Percentiles rank a stretch among this genome's conserved stretches.
Evolutionary conservation across 2,888 invertebrate species (phyloP).

Genomic region (Ecdyonurus torrentis): DNA sequence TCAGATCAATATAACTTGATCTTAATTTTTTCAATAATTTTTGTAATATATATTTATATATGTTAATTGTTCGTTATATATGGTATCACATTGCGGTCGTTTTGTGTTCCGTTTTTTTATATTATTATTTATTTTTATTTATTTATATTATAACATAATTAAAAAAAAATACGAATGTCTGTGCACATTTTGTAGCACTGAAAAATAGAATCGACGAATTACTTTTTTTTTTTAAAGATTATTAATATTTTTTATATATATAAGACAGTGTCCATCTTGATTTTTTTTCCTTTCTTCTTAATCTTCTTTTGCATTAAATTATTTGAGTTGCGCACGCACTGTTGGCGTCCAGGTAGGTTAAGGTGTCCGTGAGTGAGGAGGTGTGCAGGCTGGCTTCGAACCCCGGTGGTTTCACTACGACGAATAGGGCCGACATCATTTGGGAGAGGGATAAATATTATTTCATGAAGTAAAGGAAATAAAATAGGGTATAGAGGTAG

Average conservation of each 20-base stretch:
- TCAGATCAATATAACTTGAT: slow-evolving; percentile 1
- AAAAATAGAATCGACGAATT: background rate
- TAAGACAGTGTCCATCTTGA: background rate
- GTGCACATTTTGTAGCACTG: background rate
- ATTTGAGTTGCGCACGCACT: background rate
- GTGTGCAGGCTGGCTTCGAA: too few relatives aligned
- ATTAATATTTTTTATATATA: too few relatives aligned
- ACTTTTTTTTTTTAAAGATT: background rate
- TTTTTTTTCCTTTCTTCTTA: too few relatives aligned
- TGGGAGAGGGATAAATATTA: too few relatives aligned
- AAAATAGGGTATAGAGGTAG: too few relatives aligned
- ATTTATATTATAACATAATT: background rate
- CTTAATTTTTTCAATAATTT: background rate
- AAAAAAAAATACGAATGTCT: background rate
- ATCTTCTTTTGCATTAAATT: too few relatives aligned
- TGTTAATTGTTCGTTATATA: background rate
- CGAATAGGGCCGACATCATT: background rate
- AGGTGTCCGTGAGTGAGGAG: too few relatives aligned
- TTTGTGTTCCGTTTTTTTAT: background rate
- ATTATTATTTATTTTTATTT: background rate
- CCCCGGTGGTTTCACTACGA: too few relatives aligned
- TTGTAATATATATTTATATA: background rate
- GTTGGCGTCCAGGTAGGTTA: background rate
- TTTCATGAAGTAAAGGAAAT: too few relatives aligned
- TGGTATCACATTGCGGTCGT: slow-evolving; percentile 3